phyloP scores from a whole-genome alignment of 2,113 vertebrate genomes.

The Girardinichthys multiradiatus region DNA sequence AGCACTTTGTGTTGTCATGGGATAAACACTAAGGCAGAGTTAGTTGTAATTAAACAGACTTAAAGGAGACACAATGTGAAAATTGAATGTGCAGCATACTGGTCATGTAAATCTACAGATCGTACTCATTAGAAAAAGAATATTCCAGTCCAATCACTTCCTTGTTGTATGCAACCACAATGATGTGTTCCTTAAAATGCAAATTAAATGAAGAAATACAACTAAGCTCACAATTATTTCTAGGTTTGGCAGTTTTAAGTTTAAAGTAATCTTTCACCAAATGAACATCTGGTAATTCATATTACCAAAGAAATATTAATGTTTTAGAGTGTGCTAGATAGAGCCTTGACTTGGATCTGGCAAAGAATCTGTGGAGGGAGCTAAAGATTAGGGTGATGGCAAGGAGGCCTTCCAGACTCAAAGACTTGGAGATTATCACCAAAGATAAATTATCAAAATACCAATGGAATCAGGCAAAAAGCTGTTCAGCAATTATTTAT shows the following conservation, averaged over 20 bases:
- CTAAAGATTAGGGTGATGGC: no score
- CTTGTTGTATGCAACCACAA: constrained; percentile 1
- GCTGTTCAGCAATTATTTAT: neutral
- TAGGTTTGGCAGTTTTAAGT: neutral
- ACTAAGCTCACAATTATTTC: neutral
- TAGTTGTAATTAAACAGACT: constrained; percentile 43
- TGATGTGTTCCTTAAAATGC: no score
- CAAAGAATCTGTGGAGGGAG: neutral
- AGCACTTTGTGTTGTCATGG: constrained; percentile 66
- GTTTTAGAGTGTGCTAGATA: neutral
- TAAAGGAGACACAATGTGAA: constrained; percentile 38
- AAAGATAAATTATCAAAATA: neutral
- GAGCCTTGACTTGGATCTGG: neutral
- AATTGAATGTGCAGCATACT: constrained; percentile 27
- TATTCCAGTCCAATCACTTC: neutral
- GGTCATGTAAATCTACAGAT: constrained; percentile 4
- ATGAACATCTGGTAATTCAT: no score
- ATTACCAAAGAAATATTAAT: no score
- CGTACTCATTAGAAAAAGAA: neutral
- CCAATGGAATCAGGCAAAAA: neutral
- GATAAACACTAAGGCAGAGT: constrained; percentile 44
- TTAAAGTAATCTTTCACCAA: neutral
- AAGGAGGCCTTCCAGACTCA: no score
- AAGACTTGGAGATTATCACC: neutral
- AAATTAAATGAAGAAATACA: neutral